Evolutionary conservation across 1,140 invertebrate species (phyloP), one percentile per base, ranked within the genome.

Genomic region (Brachionus koreanus): DNA sequence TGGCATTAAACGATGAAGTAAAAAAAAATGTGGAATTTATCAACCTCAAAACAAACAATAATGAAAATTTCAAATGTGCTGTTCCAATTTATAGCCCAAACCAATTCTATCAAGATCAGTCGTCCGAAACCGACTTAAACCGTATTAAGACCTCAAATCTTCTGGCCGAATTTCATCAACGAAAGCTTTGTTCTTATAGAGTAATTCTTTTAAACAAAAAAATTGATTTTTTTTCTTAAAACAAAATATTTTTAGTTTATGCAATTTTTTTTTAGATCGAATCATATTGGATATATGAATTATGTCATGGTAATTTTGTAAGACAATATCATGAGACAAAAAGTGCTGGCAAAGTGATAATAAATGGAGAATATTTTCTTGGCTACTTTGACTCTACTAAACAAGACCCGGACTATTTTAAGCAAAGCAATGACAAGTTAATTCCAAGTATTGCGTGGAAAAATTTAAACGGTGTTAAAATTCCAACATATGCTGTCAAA

Each of bases 281-380:
- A 87, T 92, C 93, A 49, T 98, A 97, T 87, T 98, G 96, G 97
- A 95, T 94, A 0, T 98, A 98, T 89, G 95, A 98, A 89, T 90
- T 98, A 9, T 98, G 97, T 86, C 96, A 98, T 90, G 95, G 95
- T 5, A 90, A 91, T 84, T 92, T 93, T 87, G 91, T 98, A 3
- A 90, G 93, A 10, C 97, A 98, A 86, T 98, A 95, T 88, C 96
- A 98, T 87, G 96, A 82, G 37, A 57, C 63, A 23, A 69, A 74
- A 46, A 69, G 10, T 42, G 82, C 65, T 12, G 82, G 65, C 7
- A 82, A 82, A 29, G 23, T 65, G 42, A 19, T 42, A 9, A 43
- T 82, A 23, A 43, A 10, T 65, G 37, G 16, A 2, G 79, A 82
- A 67, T 82, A 82, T 82, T 69, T 16, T 67, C 35, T 82, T 2